Percentiles rank a stretch among this genome's conserved stretches.
Conservation (phyloP, 2,888 invertebrate genomes). For the Thera obeliscata region DNA sequence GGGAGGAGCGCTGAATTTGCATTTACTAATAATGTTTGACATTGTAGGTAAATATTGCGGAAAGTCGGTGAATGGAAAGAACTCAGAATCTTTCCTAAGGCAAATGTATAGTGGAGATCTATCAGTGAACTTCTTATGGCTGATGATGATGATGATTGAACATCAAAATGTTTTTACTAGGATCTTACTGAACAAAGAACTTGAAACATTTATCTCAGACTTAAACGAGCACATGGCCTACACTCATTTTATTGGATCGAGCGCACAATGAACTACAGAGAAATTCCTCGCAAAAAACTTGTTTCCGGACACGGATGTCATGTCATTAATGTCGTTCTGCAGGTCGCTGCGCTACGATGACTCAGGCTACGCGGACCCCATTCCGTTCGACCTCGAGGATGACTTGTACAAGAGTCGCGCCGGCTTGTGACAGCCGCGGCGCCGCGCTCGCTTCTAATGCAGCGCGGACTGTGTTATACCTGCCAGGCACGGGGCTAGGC, state of each 20-base stretch:
- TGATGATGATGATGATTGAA: no score
- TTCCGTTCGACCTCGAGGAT: slow-evolving; percentile 87
- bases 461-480: slow-evolving; percentile 22
- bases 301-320: slow-evolving; percentile 20
- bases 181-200: not conserved
- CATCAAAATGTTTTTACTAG: not conserved
- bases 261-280: slow-evolving; percentile 16
- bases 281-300: slow-evolving; percentile 12
- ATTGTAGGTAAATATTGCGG: no score
- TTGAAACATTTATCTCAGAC: not conserved
- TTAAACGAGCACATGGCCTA: not conserved
- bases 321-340: slow-evolving; percentile 31
- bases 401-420: slow-evolving; percentile 87
- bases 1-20: no score
- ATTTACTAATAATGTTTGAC: no score
- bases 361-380: slow-evolving; percentile 88
- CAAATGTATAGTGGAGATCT: no score
- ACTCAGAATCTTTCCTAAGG: no score
- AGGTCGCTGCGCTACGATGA: slow-evolving; percentile 88
- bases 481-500: slow-evolving; percentile 12
- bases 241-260: slow-evolving; percentile 10
- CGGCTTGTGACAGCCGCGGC: slow-evolving; percentile 81
- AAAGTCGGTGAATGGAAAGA: no score
- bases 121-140: no score
- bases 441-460: slow-evolving; percentile 73